Conservation (phyloP, 53 echinoderm and acorn worm species). For the Antedon mediterranea region DNA sequence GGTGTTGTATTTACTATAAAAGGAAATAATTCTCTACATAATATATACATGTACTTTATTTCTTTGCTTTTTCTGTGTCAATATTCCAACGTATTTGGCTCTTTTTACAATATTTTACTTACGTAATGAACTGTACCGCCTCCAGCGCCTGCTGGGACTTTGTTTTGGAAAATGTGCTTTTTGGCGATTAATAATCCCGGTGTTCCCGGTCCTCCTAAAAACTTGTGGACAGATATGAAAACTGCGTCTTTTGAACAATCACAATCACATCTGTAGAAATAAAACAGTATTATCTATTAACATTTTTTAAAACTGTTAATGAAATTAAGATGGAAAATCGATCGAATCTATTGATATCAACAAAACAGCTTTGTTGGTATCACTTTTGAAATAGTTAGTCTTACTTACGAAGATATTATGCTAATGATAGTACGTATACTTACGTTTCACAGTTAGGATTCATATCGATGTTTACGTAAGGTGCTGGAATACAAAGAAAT, state of each 20-base stretch:
- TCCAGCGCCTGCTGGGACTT: constrained; percentile 59
- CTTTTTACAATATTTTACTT: constrained; percentile 22
- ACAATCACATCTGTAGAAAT: neutral
- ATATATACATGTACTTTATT: no score
- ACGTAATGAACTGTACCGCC: constrained; percentile 94
- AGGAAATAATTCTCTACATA: no score
- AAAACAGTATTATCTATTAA: neutral
- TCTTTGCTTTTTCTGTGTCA: no score
- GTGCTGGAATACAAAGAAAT: constrained; percentile 37
- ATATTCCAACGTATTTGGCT: no score
- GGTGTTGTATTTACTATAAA: no score
- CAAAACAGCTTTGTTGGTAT: no score
- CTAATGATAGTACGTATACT: neutral
- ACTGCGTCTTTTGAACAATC: constrained; percentile 10
- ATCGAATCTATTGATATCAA: no score
- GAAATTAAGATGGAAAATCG: no score
- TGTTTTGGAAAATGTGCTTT: constrained; percentile 78
- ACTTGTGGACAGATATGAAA: constrained; percentile 4
- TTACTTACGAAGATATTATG: no score
- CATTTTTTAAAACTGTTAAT: no score
- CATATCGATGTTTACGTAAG: constrained; percentile 83
- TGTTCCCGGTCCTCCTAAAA: constrained; percentile 1
- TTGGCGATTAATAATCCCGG: constrained; percentile 71
- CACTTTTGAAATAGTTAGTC: no score
- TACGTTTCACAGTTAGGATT: constrained; percentile 27